phyloP scores from a whole-genome alignment of 92 coral and sea anemone species.

The Nematostella vectensis region DNA sequence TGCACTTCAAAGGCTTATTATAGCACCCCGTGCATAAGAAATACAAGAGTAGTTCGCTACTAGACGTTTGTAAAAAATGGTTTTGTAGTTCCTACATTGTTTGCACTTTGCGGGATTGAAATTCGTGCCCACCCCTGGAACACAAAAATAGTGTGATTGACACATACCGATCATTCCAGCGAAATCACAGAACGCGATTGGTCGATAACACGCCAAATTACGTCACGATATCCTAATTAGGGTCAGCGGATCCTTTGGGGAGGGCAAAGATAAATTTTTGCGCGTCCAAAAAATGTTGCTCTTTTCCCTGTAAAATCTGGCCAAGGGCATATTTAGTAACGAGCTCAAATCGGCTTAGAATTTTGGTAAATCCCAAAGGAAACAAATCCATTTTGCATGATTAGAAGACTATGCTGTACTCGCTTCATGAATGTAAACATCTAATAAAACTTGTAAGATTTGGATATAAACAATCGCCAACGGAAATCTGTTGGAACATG shows the following conservation, averaged over 20 bases:
- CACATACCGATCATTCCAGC: constrained; percentile 75
- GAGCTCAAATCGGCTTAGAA: no score
- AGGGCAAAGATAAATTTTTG: neutral
- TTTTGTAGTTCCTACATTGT: constrained; percentile 36
- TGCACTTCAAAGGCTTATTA: neutral
- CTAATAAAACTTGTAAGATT: neutral
- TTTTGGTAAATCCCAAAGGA: no score
- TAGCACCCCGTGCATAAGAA: neutral
- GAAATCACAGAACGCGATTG: constrained; percentile 42
- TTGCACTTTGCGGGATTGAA: constrained; percentile 48
- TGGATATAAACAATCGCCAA: neutral
- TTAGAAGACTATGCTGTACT: no score
- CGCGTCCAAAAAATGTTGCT: neutral
- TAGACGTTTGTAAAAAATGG: neutral
- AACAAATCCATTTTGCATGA: no score
- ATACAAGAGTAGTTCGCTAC: neutral
- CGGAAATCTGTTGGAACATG: neutral
- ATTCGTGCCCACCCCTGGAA: constrained; percentile 53
- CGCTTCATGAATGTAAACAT: neutral
- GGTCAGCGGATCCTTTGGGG: constrained; percentile 50
- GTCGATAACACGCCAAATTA: constrained; percentile 23
- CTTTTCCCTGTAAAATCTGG: no score
- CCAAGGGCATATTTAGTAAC: no score
- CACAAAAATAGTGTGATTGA: constrained; percentile 75
- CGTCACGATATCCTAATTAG: constrained; percentile 47